Base-by-base conservation (phyloP, 2,888 invertebrate genomes). In the Xestobium rufovillosum region DNA sequence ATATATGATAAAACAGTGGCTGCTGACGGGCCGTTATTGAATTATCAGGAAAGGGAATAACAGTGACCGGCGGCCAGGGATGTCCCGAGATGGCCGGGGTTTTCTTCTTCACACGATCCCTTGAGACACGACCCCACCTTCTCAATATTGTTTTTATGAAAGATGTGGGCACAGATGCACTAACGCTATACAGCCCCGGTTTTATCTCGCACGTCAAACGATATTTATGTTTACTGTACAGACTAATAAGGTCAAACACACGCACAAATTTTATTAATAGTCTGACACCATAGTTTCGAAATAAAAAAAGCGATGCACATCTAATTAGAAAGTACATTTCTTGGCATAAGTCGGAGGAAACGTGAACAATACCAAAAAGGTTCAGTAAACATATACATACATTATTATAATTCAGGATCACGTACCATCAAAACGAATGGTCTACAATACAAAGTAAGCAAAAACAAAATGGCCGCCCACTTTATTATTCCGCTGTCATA, bases 31-130 rank as follows among this genome's bases (percentile, higher is more conserved):
- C 51, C 41, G 45, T 63, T 62, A 64, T 63, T 59, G 58, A 62
- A 63, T 64, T 64, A 64, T 48, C 59, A 49, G 49, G 49, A 52
- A 57, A 58, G 60, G 59, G 59, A 59, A 58, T 54, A 59, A n/a
- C 23, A n/a, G 55, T 60, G 61, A 61, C 61, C 59, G 56, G 48
- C 57, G 57, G 56, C 54, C 57, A 53, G 46, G 42, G 44, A 43
- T 19, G 23, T 6, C n/a, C 23, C 6, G 23, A 19, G 23, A 19
- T 19, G 23, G 23, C n/a, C 23, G n/a, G 23, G 23, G n/a, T 19
- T 19, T 19, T 19, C 23, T 19, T 6, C n/a, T 19, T n/a, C 6
- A n/a, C n/a, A 19, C n/a, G 6, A n/a, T n/a, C 52, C 49, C 43
- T 23, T 35, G 52, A 46, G 53, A 52, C 42, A 37, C 42, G 46